Evolutionary conservation across 30 jellyfish, hydroid and myxozoan genomes (phyloP).

Genomic region (Cassiopea xamachana): DNA sequence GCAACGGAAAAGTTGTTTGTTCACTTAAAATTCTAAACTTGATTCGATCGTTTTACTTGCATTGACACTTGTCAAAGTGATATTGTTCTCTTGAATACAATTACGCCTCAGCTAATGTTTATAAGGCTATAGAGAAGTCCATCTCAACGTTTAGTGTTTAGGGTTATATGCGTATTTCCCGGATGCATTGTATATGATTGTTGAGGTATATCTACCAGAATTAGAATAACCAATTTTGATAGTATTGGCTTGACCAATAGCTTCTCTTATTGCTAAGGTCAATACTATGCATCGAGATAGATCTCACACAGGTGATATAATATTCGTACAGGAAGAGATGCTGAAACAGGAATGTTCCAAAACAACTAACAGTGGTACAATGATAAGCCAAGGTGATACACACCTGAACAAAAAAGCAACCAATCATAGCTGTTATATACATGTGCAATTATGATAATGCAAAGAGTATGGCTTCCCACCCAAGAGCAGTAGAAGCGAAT

Average conservation of each 20-base stretch:
- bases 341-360: slow-evolving; percentile 7
- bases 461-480: not conserved
- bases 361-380: not conserved
- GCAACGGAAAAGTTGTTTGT: too few species aligned
- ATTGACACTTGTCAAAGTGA: slow-evolving; percentile 28
- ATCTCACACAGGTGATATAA: not conserved
- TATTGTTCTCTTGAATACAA: not conserved
- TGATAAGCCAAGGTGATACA: not conserved
- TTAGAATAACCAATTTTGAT: too few species aligned
- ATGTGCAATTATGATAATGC: not conserved
- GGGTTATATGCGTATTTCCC: not conserved
- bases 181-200: too few species aligned
- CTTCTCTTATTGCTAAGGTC: too few species aligned
- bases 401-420: not conserved
- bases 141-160: not conserved
- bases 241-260: too few species aligned
- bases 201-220: too few species aligned
- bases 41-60: not conserved
- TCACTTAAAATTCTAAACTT: not conserved
- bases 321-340: not conserved
- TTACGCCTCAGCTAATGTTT: not conserved
- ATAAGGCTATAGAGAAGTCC: not conserved
- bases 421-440: not conserved
- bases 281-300: too few species aligned
- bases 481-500: not conserved